Base-by-base conservation (phyloP, 2,113 vertebrate genomes). In the Etheostoma cragini region DNA sequence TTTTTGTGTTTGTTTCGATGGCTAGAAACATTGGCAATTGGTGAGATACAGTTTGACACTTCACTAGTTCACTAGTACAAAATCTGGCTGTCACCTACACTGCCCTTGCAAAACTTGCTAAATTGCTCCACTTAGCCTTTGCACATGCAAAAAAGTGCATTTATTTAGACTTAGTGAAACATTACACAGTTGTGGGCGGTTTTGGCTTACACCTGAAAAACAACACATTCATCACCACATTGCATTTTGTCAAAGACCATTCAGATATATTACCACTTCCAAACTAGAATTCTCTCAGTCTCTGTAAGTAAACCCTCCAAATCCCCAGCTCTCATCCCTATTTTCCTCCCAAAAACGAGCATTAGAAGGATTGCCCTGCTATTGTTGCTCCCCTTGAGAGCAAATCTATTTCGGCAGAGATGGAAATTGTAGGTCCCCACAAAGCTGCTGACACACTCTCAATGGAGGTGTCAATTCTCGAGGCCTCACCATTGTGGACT, bases 351-450 rank as follows among this genome's bases (percentile, higher is more conserved):
- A 86, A 88, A 88, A 89, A 87, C 70, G 74, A 80, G 90, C 87
- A 88, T 91, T 90, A 91, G 91, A 92, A 85, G 87, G 83, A 94
- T 93, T 85, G 91, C 78, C 83, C 86, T 62, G 83, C 91, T 71
- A 92, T 94, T 95, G 93, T 94, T 85, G 84, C 88, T 87, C 83
- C 87, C 81, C 92, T 90, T 66, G 88, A 88, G 93, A 92, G 90
- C 86, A 92, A 94, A 94, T 94, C 92, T 92, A 92, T 93, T 95
- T 95, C 90, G 93, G 90, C 90, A 89, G 88, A 87, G 90, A 94
- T 92, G 92, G 89, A 94, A 94, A 95, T 94, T 89, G 90, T 90
- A 83, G 85, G 80, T 91, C 65, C 60, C 82, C 88, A 94, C 92
- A 94, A 94, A 94, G 93, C 92, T 86, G 90, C 86, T 90, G 91